Conservation (phyloP, 2,113 vertebrate genomes). For the Apodemus sylvaticus region DNA sequence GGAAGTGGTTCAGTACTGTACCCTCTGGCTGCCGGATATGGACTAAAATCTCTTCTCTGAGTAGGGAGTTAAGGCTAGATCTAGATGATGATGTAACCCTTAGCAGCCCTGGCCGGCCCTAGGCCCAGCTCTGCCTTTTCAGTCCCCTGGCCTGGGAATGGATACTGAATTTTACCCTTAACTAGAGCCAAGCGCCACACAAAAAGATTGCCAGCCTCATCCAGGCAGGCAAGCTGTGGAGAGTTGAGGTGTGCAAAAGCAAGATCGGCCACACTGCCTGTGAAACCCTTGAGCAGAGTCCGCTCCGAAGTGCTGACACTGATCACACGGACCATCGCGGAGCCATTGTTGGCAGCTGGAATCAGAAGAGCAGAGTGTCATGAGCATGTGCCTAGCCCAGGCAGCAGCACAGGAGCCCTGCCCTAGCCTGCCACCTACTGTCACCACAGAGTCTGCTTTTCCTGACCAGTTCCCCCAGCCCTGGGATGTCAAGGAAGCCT, state of each 20-base stretch:
- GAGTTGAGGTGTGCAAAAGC: constrained; percentile 98
- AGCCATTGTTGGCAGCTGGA: constrained; percentile 93
- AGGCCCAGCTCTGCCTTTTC: neutral
- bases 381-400: neutral
- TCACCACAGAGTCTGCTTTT: neutral
- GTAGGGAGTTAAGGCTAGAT: constrained; percentile 83
- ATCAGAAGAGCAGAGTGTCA: constrained; percentile 29
- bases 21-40: constrained; percentile 92
- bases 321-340: constrained; percentile 96
- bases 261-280: constrained; percentile 94
- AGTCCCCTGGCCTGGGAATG: constrained; percentile 59
- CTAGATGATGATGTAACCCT: neutral
- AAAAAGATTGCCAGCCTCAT: constrained; percentile 96
- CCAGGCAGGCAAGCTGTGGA: constrained; percentile 94
- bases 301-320: constrained; percentile 92
- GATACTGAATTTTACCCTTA: constrained; percentile 96
- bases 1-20: constrained; percentile 91
- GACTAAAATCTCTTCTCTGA: constrained; percentile 95
- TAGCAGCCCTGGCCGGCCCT: neutral
- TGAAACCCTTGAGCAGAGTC: constrained; percentile 96
- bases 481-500: neutral
- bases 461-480: neutral
- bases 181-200: constrained; percentile 96
- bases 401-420: neutral
- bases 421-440: constrained; percentile 9